Base-by-base conservation (phyloP, 2,113 vertebrate genomes). In the Nerophis lumbriciformis region DNA sequence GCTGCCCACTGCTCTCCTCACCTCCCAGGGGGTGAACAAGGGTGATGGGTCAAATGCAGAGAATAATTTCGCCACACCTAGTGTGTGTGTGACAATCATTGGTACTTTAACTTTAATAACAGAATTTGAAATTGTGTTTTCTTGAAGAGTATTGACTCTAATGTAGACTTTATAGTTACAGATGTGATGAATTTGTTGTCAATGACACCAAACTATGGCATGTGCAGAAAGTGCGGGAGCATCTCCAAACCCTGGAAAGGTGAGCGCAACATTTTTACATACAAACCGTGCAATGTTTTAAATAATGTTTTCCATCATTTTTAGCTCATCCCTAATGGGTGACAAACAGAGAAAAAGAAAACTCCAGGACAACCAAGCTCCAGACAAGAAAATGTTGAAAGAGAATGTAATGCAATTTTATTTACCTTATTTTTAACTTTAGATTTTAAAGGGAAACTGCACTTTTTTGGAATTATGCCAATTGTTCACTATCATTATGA, bases 111-210 rank as follows among this genome's bases (percentile, higher is more conserved):
- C n/a, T n/a, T n/a, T 19, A 19, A 12, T 5, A 53, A 8, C 48
- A 5, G 5, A 35, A 13, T 5, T 35, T 53, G 49, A 56, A 39
- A n/a, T 8, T 16, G 8, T 21, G n/a, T 36, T 37, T 38, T 55
- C 6, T 11, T 55, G 5, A 57, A 39, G 37, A 44, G 11, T n/a
- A 3, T 44, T 7, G 56, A 35, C 51, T 53, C 58, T 61, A 45
- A 72, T 66, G 66, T 83, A 78, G 80, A 56, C 56, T 73, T 85
- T 92, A 64, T 83, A 99, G 97, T 93, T 98, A 99, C 61, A 92
- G 94, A 75, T 99, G 96, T 89, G 97, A 99, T 88, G 96, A 99
- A 77, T 97, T 98, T 88, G 94, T 96, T 69, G 94, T 98, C 74
- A 98, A 98, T 49, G 96, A 99, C 84, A 97, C 94, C 87, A 97